Percentiles rank a stretch among this genome's conserved stretches.
Conservation (phyloP, 1,140 invertebrate species). For the Cydia strobilella region DNA sequence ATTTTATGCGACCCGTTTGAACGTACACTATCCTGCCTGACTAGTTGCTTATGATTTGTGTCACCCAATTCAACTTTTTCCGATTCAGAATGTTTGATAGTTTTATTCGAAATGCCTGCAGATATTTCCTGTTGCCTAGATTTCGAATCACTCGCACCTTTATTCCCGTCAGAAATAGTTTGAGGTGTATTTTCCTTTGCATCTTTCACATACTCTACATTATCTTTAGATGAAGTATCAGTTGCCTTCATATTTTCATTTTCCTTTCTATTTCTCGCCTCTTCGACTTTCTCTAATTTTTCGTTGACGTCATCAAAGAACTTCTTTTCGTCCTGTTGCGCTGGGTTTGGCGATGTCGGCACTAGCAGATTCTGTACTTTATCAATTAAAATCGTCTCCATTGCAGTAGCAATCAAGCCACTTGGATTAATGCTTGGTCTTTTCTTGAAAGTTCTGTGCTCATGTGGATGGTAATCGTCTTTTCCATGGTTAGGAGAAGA, state of each 20-base stretch:
- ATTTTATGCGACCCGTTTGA: constrained; percentile 63
- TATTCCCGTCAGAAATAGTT: background rate
- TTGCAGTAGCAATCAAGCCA: constrained; percentile 74
- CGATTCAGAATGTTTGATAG: background rate
- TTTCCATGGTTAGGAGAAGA: constrained; percentile 54
- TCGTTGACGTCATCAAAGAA: constrained; percentile 69
- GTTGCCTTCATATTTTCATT: constrained; percentile 36
- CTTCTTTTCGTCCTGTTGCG: constrained; percentile 48
- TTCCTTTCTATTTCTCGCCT: constrained; percentile 45
- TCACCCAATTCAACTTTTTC: constrained; percentile 11
- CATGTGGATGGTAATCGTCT: constrained; percentile 55
- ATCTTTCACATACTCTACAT: background rate
- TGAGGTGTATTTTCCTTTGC: background rate
- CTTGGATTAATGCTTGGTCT: constrained; percentile 56
- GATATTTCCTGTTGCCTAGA: constrained; percentile 7
- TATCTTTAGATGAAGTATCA: constrained; percentile 26
- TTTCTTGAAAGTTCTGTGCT: constrained; percentile 51
- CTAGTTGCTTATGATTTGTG: constrained; percentile 53
- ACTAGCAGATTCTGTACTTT: constrained; percentile 69
- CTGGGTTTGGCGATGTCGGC: constrained; percentile 60
- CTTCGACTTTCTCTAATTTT: constrained; percentile 66
- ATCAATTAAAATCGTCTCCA: constrained; percentile 79
- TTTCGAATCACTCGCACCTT: constrained; percentile 10
- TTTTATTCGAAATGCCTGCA: background rate
- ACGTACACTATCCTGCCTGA: constrained; percentile 64